Base-by-base conservation (phyloP, 1,140 invertebrate genomes). In the Drosophila equinoxialis region DNA sequence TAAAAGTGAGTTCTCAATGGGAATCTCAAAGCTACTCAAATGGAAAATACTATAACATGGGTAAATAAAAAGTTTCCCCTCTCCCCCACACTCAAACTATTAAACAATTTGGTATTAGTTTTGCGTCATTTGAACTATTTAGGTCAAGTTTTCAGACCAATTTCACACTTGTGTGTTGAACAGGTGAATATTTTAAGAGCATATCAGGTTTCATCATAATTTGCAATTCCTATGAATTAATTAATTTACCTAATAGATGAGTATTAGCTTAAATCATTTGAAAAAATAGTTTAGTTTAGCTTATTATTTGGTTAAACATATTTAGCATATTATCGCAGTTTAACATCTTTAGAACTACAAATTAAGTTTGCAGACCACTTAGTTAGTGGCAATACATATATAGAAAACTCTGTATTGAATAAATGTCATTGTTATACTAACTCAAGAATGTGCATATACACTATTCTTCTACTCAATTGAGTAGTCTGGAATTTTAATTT, bases 11-110 rank as follows among this genome's bases (percentile, higher is more conserved):
- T 41, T 23, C 54, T 8, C 42, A n/a, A 14, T 57, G 57, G 57
- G 23, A 63, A 69, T 75, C 41, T 14, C 35, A 14, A 62, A 62
- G 39, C 39, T 65, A 42, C 13, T 39, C 37, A n/a, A 48, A 17
- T 42, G 45, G 35, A 63, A 63, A 17, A 13, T 51, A 51, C 45
- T 51, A 23, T 51, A 23, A 51, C 8, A 23, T 51, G n/a, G 11
- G 8, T 23, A 8, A 48, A 7, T 17, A 17, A 8, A 48, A 48
- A 20, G 14, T 48, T 30, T 30, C 30, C 30, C 30, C 30, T 5
- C 30, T 30, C 6, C 6, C 0, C 30, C 6, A 1, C 8, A 17
- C 8, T 8, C 8, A 10, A 23, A 3, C 8, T 3, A 23, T 51
- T 51, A 51, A 20, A 8, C 45, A 51, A 7, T 48, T 48, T 8